phyloP scores from a whole-genome alignment of 1,140 invertebrate species.

The Zelostemma sp. region DNA sequence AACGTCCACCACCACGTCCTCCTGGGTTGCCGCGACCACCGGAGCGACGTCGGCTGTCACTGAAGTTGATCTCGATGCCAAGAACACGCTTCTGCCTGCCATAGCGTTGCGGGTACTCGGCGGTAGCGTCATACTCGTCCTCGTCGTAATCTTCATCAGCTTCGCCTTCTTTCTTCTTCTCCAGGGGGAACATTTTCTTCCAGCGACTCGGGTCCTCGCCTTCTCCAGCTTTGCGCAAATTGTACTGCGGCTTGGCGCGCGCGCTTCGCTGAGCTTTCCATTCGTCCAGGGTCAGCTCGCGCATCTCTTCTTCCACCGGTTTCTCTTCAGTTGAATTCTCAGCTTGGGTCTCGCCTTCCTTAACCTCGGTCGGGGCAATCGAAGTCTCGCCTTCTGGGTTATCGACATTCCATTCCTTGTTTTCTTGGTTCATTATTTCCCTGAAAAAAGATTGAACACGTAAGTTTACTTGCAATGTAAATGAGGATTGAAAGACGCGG shows the following conservation, averaged over 20 bases:
- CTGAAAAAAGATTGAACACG: slow-evolving; percentile 44
- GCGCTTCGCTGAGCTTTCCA: slow-evolving; percentile 85
- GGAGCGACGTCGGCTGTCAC: slow-evolving; percentile 81
- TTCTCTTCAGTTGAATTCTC: slow-evolving; percentile 62
- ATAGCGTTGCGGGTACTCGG: slow-evolving; percentile 87
- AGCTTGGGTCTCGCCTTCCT: slow-evolving; percentile 63
- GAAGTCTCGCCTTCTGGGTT: slow-evolving; percentile 61
- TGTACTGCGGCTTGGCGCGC: slow-evolving; percentile 86
- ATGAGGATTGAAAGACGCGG: slow-evolving; percentile 20
- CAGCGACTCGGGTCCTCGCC: slow-evolving; percentile 91
- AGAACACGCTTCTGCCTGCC: slow-evolving; percentile 88
- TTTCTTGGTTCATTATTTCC: slow-evolving; percentile 66
- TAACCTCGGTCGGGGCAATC: slow-evolving; percentile 53
- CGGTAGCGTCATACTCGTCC: slow-evolving; percentile 80
- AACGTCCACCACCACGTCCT: slow-evolving; percentile 71
- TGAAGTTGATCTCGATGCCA: slow-evolving; percentile 92
- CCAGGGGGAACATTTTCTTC: slow-evolving; percentile 91
- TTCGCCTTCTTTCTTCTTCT: slow-evolving; percentile 82
- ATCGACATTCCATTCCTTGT: slow-evolving; percentile 65
- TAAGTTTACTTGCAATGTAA: slow-evolving; percentile 13
- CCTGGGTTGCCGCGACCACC: slow-evolving; percentile 72
- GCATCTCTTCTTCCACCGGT: slow-evolving; percentile 81
- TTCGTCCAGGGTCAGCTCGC: slow-evolving; percentile 89
- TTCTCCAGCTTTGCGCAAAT: slow-evolving; percentile 92
- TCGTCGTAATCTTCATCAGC: slow-evolving; percentile 79